Evolutionary conservation across 2,113 vertebrate species (phyloP).

Genomic region (Oceanites oceanicus): DNA sequence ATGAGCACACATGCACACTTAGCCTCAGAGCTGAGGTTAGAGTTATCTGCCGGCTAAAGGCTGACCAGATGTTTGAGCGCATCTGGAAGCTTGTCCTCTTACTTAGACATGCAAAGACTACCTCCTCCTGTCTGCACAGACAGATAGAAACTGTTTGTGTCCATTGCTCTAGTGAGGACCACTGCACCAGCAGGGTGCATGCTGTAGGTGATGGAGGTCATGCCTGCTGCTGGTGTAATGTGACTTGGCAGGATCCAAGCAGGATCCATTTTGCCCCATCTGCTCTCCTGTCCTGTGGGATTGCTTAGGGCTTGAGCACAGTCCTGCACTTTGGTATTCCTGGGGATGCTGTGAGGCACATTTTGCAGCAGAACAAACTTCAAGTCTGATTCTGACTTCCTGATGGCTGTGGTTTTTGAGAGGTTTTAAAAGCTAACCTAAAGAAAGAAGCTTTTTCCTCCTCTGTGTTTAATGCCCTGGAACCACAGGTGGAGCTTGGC

Average conservation of each 20-base stretch:
- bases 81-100: not conserved
- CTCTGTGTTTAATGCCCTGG: not conserved
- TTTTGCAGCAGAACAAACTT: not conserved
- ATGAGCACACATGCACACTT: not conserved
- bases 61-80: not conserved
- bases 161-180: not conserved
- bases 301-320: not conserved
- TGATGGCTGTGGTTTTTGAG: not conserved
- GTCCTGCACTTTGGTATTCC: not conserved
- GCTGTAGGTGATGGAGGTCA: not conserved
- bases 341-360: not conserved
- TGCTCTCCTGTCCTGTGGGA: not conserved
- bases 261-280: not conserved
- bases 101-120: not conserved
- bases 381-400: not conserved
- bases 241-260: not conserved
- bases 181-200: not conserved
- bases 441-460: not conserved
- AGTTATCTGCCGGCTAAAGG: not conserved
- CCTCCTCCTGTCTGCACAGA: not conserved
- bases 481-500: not conserved
- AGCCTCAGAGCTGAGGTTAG: not conserved
- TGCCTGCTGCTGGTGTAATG: not conserved
- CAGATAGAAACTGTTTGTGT: not conserved
- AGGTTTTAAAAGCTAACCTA: not conserved